phyloP scores from a whole-genome alignment of 2,888 invertebrate species.

The Apamea epomidion region DNA sequence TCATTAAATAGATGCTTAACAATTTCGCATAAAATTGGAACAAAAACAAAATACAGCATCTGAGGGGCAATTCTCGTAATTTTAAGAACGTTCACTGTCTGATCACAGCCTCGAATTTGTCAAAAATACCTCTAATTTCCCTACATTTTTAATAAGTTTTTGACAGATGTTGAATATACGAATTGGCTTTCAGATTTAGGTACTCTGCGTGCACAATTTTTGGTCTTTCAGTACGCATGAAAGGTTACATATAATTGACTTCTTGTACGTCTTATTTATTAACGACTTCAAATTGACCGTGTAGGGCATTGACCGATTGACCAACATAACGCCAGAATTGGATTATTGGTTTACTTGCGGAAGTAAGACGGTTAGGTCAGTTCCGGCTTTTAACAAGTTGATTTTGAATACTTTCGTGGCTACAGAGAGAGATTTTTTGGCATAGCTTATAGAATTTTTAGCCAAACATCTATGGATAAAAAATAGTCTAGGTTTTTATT shows the following conservation, averaged over 20 bases:
- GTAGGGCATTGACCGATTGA: conserved; percentile 54
- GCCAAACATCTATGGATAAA: neutral
- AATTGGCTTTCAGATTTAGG: neutral
- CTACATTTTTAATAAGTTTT: neutral
- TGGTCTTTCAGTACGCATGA: conserved; percentile 4
- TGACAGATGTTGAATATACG: too few relatives aligned
- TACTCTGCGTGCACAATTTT: neutral
- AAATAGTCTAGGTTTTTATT: neutral
- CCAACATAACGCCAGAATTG: conserved; percentile 37
- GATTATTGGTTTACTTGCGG: conserved; percentile 35
- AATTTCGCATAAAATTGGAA: neutral
- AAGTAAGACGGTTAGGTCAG: conserved; percentile 11
- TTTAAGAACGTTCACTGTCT: neutral
- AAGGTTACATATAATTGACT: neutral
- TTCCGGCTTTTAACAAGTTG: conserved; percentile 27
- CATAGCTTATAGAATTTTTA: neutral
- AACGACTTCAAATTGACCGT: neutral
- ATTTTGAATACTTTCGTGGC: neutral
- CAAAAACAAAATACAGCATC: neutral
- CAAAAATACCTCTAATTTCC: neutral
- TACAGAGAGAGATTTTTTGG: conserved; percentile 10
- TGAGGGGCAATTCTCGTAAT: neutral
- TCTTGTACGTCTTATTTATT: neutral
- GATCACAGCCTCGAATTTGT: neutral
- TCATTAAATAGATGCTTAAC: neutral